These are phyloP conservation scores for Maniola hyperantus DNA, from an alignment of 2,888 invertebrate genomes.

Conservation along the genomic window DNA sequence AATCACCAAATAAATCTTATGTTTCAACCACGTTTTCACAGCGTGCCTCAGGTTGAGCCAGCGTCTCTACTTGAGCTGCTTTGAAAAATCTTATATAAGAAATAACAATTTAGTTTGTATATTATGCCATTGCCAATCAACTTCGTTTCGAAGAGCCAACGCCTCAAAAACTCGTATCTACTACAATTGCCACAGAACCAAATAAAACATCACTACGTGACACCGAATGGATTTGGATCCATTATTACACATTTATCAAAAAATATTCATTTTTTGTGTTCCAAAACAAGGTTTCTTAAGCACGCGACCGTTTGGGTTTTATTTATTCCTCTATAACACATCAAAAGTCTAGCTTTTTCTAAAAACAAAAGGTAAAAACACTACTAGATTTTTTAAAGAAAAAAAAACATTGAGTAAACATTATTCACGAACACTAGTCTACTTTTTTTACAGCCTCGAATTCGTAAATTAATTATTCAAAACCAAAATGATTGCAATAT, in stretches of 20 bases:
- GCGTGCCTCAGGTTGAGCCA: too few relatives aligned
- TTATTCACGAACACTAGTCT: slow-evolving; percentile 57
- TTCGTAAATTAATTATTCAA: slow-evolving; percentile 22
- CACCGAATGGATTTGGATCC: slow-evolving; percentile 55
- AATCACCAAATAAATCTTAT: too few relatives aligned
- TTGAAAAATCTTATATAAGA: slow-evolving; percentile 1
- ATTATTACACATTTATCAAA: slow-evolving; percentile 71
- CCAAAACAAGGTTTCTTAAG: slow-evolving; percentile 61
- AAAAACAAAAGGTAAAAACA: slow-evolving; percentile 55
- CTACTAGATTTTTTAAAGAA: slow-evolving; percentile 52
- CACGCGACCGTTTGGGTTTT: slow-evolving; percentile 54
- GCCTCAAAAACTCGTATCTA: slow-evolving; percentile 33
- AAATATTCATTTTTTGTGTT: slow-evolving; percentile 72
- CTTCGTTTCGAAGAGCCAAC: slow-evolving; percentile 30
- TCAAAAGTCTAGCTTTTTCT: slow-evolving; percentile 74
- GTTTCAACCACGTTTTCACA: too few relatives aligned
- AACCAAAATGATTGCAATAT: neutral
- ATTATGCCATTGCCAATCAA: slow-evolving; percentile 28
- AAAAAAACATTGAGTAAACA: slow-evolving; percentile 54
- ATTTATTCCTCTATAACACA: slow-evolving; percentile 64
- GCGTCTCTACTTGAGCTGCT: too few relatives aligned
- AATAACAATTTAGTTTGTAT: slow-evolving; percentile 9
- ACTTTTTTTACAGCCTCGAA: slow-evolving; percentile 59
- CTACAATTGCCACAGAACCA: slow-evolving; percentile 37
- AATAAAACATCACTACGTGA: slow-evolving; percentile 51